phyloP scores from a whole-genome alignment of 2,113 vertebrate species.

The Chaetura pelagica region DNA sequence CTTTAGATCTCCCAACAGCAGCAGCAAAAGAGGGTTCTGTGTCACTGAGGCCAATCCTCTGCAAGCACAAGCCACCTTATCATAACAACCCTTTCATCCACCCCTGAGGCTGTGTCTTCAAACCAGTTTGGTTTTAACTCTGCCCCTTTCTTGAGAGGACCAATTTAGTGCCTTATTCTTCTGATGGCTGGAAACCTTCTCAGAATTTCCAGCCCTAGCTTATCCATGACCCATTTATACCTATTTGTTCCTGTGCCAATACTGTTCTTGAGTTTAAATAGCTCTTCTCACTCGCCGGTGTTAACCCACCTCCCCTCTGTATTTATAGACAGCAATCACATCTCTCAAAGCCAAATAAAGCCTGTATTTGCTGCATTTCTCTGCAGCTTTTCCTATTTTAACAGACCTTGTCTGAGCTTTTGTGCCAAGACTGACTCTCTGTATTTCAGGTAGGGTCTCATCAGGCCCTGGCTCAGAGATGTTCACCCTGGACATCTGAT shows the following conservation, averaged over 20 bases:
- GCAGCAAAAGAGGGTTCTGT: neutral
- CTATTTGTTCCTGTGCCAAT: neutral
- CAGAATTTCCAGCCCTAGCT: conserved; percentile 14
- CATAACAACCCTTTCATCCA: neutral
- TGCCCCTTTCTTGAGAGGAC: neutral
- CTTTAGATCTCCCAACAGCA: neutral
- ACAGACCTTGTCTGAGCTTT: neutral
- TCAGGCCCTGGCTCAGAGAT: neutral
- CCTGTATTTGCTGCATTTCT: neutral
- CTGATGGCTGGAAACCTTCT: neutral
- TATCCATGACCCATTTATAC: neutral
- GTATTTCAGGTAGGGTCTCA: neutral
- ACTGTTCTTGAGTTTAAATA: neutral
- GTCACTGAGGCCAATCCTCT: neutral
- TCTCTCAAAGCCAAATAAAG: neutral
- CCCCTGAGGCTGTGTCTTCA: neutral
- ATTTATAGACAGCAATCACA: neutral
- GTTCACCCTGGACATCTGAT: neutral
- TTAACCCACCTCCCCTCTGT: neutral
- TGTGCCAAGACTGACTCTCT: neutral
- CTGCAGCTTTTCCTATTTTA: neutral
- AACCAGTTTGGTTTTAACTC: neutral
- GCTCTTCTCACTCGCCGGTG: neutral
- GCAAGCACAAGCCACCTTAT: neutral
- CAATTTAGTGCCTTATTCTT: neutral